A percentile compares a stretch with the other conserved stretches of the same genome.
Evolutionary conservation across 2,113 vertebrate species (phyloP).

Genomic region (Cygnus buccinator): DNA sequence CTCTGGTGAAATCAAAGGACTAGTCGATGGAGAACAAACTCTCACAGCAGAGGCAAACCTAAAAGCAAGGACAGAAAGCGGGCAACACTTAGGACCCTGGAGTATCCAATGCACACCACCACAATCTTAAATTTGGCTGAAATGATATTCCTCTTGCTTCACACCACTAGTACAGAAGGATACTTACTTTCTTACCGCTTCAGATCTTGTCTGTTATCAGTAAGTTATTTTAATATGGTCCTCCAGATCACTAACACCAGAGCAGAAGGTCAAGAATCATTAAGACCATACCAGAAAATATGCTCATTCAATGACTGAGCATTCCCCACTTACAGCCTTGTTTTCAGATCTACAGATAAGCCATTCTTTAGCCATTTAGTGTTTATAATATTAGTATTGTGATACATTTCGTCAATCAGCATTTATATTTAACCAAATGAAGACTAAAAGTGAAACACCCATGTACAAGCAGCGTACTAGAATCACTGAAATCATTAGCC

Average conservation of each 20-base stretch:
- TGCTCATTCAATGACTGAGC: background rate
- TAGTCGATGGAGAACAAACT: background rate
- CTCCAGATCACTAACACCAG: background rate
- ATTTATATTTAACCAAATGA: background rate
- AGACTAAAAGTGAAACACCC: background rate
- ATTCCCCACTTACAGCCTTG: background rate
- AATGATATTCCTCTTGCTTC: background rate
- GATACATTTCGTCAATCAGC: background rate
- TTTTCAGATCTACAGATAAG: background rate
- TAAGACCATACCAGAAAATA: background rate
- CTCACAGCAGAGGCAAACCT: background rate
- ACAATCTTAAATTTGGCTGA: background rate
- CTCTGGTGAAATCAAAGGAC: background rate
- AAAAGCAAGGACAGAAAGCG: background rate
- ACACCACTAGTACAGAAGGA: background rate
- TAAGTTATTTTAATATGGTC: background rate
- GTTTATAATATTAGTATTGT: background rate
- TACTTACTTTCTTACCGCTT: background rate
- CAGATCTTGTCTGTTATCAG: background rate
- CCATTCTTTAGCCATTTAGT: background rate
- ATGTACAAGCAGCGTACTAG: background rate
- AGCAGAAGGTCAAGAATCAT: background rate
- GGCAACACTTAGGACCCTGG: background rate
- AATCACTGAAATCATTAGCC: slow-evolving; percentile 13
- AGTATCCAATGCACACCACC: background rate